Percentiles rank a stretch among this genome's conserved stretches.
Conservation (phyloP, 2,888 invertebrate species). For the Cantharis flavilabris region DNA sequence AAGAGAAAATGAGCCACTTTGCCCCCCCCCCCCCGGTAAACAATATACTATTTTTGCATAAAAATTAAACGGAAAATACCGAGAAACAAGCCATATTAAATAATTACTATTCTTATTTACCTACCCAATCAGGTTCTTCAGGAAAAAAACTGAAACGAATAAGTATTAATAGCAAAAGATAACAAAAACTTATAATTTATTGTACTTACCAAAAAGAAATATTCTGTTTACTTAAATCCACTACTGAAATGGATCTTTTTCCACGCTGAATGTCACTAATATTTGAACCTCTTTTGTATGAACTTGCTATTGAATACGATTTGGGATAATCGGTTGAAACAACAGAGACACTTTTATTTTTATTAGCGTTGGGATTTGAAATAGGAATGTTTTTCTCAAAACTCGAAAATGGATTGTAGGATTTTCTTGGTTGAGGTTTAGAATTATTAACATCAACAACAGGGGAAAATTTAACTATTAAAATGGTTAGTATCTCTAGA, state of each 20-base stretch:
- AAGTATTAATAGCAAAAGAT: background rate
- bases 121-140: constrained; percentile 11
- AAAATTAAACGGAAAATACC: no score
- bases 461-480: background rate
- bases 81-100: no score
- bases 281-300: background rate
- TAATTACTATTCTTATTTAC: background rate
- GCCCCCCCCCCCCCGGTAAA: no score
- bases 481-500: background rate
- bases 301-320: background rate
- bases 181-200: background rate
- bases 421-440: background rate
- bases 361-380: background rate
- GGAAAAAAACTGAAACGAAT: constrained; percentile 2
- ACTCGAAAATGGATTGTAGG: constrained; percentile 30
- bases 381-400: constrained; percentile 1
- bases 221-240: constrained; percentile 2
- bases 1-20: no score
- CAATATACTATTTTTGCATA: no score
- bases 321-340: background rate
- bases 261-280: background rate
- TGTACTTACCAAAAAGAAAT: background rate
- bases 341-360: background rate
- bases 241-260: background rate
- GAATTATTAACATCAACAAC: background rate